These are phyloP conservation scores for Aphidoletes aphidimyza DNA, from an alignment of 2,888 invertebrate species.

Conservation along the genomic window DNA sequence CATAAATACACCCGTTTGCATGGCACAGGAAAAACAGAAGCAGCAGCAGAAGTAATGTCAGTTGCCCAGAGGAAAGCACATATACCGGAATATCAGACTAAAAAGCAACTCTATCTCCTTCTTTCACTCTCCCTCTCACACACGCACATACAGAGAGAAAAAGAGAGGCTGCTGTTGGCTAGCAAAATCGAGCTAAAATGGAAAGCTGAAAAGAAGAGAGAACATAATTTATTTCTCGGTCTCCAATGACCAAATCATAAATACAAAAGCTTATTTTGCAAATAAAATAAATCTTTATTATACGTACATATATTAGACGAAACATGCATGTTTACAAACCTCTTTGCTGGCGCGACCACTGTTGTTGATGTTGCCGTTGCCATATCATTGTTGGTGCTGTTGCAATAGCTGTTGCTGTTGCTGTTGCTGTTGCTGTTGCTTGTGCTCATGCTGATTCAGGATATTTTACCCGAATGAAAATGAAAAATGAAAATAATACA, in stretches of 20 bases:
- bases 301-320: slow-evolving; percentile 24
- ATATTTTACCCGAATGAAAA: not conserved
- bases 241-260: slow-evolving; percentile 26
- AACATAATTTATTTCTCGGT: slow-evolving; percentile 43
- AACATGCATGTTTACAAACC: not conserved
- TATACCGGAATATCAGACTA: no score
- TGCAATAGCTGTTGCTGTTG: not conserved
- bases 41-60: not conserved
- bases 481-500: slow-evolving; percentile 11
- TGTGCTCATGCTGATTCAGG: not conserved
- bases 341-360: not conserved
- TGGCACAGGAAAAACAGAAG: no score
- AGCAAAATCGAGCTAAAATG: not conserved
- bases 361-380: not conserved
- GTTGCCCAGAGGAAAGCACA: no score
- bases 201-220: not conserved
- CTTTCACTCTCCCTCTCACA: no score
- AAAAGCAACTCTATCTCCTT: no score
- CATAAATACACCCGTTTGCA: no score
- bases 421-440: not conserved
- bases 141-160: not conserved
- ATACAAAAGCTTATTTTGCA: slow-evolving; percentile 51
- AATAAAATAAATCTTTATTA: slow-evolving; percentile 50
- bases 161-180: no score
- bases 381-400: not conserved